Percentiles rank a stretch among this genome's conserved stretches.
Evolutionary conservation across 92 coral and sea anemone species (phyloP).

Genomic region (Siderastrea siderea): DNA sequence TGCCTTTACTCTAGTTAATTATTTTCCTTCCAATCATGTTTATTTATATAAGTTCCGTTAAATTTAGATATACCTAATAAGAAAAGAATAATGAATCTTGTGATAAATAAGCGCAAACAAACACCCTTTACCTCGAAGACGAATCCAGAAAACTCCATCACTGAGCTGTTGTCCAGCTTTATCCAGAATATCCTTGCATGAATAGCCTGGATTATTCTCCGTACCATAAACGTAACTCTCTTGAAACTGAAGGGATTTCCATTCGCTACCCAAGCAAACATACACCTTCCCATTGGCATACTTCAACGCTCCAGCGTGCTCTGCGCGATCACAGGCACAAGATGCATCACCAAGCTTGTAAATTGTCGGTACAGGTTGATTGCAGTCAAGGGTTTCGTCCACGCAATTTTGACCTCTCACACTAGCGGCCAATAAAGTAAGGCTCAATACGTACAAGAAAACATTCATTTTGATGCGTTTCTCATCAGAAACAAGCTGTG

Average conservation of each 20-base stretch:
- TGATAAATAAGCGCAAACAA: neutral
- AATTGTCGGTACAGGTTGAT: slow-evolving; percentile 23
- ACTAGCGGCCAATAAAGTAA: neutral
- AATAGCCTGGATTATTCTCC: slow-evolving; percentile 10
- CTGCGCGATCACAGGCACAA: slow-evolving; percentile 8
- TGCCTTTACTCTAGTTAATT: too few species aligned
- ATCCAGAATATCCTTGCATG: slow-evolving; percentile 16
- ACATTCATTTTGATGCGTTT: neutral
- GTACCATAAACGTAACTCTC: slow-evolving; percentile 1
- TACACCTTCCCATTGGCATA: slow-evolving; percentile 8
- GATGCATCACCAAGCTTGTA: slow-evolving; percentile 24
- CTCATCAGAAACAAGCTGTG: neutral
- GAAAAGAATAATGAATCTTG: too few species aligned
- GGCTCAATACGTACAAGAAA: neutral
- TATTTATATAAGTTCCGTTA: too few species aligned
- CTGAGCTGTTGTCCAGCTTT: neutral
- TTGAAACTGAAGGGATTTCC: neutral
- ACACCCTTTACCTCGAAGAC: neutral
- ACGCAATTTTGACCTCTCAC: neutral
- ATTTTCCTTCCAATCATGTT: too few species aligned
- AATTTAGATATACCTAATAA: too few species aligned
- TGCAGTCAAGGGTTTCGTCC: slow-evolving; percentile 15
- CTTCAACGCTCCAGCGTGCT: slow-evolving; percentile 12
- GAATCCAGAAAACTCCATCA: slow-evolving; percentile 39
- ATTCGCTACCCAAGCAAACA: neutral